Conservation (phyloP, 2,888 invertebrate species). For the Neuroscelio doddi region DNA sequence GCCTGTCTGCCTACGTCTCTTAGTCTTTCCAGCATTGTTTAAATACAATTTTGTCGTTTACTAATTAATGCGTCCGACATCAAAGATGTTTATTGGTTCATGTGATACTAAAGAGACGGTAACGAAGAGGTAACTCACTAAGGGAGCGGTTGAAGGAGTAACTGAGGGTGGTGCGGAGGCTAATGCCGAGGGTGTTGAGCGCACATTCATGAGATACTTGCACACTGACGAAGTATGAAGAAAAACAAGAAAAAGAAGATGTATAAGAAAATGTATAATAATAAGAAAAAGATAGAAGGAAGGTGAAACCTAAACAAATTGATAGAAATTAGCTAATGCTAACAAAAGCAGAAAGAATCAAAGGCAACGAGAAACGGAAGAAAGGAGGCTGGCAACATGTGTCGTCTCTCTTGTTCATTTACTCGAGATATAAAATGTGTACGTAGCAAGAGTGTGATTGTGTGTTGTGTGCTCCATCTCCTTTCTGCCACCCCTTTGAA, state of each 20-base stretch:
- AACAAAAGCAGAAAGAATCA: neutral
- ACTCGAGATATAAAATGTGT: constrained; percentile 20
- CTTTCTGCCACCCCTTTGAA: constrained; percentile 36
- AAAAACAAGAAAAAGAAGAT: constrained; percentile 23
- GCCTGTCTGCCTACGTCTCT: constrained; percentile 37
- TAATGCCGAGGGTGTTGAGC: constrained; percentile 28
- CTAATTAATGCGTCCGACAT: constrained; percentile 76
- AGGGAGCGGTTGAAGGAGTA: constrained; percentile 67
- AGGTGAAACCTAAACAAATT: too few relatives aligned
- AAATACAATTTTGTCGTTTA: constrained; percentile 78
- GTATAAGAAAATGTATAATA: constrained; percentile 24
- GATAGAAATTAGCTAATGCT: too few relatives aligned
- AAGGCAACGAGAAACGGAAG: too few relatives aligned
- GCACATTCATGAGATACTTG: constrained; percentile 41
- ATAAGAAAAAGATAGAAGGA: constrained; percentile 1
- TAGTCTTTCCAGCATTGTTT: constrained; percentile 73
- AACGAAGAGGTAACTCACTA: constrained; percentile 71
- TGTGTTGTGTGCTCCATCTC: constrained; percentile 33
- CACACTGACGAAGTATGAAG: constrained; percentile 9
- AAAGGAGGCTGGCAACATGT: neutral
- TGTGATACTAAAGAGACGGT: constrained; percentile 73
- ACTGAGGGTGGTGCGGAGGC: constrained; percentile 53
- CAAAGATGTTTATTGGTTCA: constrained; percentile 75
- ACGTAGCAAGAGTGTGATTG: constrained; percentile 14
- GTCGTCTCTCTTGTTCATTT: constrained; percentile 17